A percentile compares a stretch with the other conserved stretches of the same genome.
Conservation (phyloP, 2,888 invertebrate species). For the Leucophora obtusa region DNA sequence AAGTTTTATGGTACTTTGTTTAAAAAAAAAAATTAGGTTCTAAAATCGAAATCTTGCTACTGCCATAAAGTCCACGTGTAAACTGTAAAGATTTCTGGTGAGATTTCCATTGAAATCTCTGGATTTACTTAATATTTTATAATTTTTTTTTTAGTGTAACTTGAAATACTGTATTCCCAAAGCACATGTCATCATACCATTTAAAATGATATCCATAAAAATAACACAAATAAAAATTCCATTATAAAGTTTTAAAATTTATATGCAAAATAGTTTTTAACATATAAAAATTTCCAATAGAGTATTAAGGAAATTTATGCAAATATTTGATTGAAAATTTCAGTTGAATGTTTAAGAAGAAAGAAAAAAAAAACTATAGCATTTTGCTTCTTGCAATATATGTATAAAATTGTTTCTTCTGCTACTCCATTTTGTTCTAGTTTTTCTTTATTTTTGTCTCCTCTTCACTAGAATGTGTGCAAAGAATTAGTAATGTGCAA, state of each 20-base stretch:
- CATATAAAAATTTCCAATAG: constrained; percentile 12
- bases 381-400: not conserved
- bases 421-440: not conserved
- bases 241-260: constrained; percentile 6
- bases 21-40: too few species aligned
- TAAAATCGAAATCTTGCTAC: too few species aligned
- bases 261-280: constrained; percentile 40
- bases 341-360: constrained; percentile 7
- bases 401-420: not conserved
- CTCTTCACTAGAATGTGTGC: constrained; percentile 29
- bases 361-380: not conserved
- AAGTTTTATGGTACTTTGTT: too few species aligned
- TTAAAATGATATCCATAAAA: not conserved
- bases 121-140: too few species aligned
- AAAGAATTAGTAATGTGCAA: constrained; percentile 36
- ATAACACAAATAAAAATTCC: not conserved
- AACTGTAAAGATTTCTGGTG: too few species aligned
- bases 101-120: too few species aligned
- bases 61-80: too few species aligned
- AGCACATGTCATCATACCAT: not conserved
- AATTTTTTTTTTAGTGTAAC: too few species aligned
- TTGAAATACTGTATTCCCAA: not conserved
- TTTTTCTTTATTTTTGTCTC: not conserved
- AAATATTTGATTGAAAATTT: constrained; percentile 52
- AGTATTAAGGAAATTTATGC: constrained; percentile 41